These are phyloP conservation scores for Sapayoa aenigma DNA, from an alignment of 2,113 vertebrate species.

Conservation along the genomic window DNA sequence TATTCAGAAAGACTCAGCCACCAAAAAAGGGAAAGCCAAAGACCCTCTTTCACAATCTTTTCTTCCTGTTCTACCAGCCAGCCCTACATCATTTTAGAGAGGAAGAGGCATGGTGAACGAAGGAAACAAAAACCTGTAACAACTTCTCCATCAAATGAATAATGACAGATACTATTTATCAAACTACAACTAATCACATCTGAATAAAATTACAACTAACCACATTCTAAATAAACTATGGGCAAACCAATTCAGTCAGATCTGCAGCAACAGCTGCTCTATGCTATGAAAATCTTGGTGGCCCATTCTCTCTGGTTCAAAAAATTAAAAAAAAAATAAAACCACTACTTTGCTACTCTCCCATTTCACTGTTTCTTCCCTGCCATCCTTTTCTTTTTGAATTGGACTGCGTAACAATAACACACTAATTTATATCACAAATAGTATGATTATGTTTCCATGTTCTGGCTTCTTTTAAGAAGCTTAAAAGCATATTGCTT, in stretches of 20 bases:
- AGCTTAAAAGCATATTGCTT: neutral
- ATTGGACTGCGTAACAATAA: neutral
- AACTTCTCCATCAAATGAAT: neutral
- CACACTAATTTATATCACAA: neutral
- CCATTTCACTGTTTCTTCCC: neutral
- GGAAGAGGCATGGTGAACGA: neutral
- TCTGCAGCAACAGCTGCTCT: neutral
- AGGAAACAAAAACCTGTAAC: neutral
- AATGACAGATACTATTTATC: neutral
- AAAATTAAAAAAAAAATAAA: neutral
- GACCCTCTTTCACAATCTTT: neutral
- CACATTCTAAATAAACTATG: neutral
- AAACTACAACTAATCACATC: neutral
- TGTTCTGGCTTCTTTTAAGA: neutral
- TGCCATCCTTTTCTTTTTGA: neutral
- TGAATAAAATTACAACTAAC: neutral
- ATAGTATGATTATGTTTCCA: neutral
- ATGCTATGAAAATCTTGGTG: neutral
- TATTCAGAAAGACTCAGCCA: neutral
- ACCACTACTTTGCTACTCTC: neutral
- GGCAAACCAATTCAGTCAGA: neutral
- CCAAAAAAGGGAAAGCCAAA: neutral
- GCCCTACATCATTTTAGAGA: neutral
- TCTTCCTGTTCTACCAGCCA: too few species aligned
- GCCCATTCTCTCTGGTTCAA: neutral